Base-by-base conservation (phyloP, 2,888 invertebrate species). In the Candidula unifasciata region DNA sequence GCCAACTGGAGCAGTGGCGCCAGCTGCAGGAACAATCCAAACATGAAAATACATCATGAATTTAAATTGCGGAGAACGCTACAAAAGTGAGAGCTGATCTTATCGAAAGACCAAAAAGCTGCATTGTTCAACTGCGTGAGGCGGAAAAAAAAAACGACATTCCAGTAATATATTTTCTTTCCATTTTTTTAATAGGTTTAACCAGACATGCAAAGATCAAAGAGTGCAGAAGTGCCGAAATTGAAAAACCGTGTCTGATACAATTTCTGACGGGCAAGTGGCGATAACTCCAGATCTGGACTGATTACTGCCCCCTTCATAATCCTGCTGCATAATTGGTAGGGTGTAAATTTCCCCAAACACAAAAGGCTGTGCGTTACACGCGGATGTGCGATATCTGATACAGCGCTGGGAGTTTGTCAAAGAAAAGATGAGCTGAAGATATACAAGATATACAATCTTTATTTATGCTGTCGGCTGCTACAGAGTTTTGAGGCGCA, bases 271-370 rank as follows among this genome's bases (percentile, higher is more conserved):
- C 68, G 68, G 79, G 66, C 37, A 80, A 80, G 66, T 24, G 79
- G 68, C 52, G 79, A 80, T n/a, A 80, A 80, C 68, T 80, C 44
- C 35, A 66, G 44, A 68, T 21, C 27, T 52, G 37, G 6, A n/a
- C 24, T n/a, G 66, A 80, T 66, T 80, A 27, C 52, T 66, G 52
- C 57, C 77, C 60, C 60, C 60, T 77, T 77, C 52, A 74, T 74
- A 74, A n/a, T 52, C 52, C 24, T 35, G 24, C 73, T 21, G 68
- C 8, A 44, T 10, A 44, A 44, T 44, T 24, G 64, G 69, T 69
- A 69, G 69, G 30, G 13, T 5, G 30, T 30, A 69, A 33, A 69
- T n/a, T 10, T 69, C 30, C 3, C 3, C 10, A 27, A 30, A 30
- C 30, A 69, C 69, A 69, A 33, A 30, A 33, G 18, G 69, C n/a